phyloP scores from a whole-genome alignment of 2,888 invertebrate species.

The Alloscopus bannaensis region DNA sequence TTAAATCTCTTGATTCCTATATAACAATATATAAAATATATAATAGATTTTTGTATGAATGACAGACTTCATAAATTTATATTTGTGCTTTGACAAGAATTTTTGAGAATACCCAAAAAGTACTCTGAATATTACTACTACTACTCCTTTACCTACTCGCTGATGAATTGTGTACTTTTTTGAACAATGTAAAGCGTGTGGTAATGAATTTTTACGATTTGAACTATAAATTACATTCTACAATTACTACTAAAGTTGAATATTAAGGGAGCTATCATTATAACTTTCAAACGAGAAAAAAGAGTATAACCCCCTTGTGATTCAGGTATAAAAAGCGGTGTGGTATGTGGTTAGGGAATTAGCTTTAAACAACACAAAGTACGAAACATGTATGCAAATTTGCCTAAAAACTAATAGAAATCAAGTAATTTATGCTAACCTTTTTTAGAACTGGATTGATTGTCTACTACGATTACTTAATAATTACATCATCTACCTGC shows the following conservation, averaged over 20 bases:
- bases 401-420: no score
- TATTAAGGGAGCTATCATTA: not conserved
- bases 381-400: constrained; percentile 54
- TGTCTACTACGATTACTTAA: not conserved
- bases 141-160: not conserved
- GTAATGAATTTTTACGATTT: no score
- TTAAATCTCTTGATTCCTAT: no score
- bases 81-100: no score
- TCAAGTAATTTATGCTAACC: no score
- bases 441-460: no score
- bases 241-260: not conserved
- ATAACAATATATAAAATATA: no score
- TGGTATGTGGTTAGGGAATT: no score
- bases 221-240: no score
- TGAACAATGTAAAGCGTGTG: not conserved
- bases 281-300: not conserved
- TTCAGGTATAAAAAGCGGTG: not conserved
- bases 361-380: constrained; percentile 36
- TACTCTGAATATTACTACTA: not conserved
- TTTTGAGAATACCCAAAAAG: no score
- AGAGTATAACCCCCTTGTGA: not conserved
- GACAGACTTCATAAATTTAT: no score
- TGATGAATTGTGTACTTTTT: not conserved
- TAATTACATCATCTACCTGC: not conserved
- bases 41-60: no score